Evolutionary conservation across 37 sponge, comb jelly and placozoan genomes (phyloP).

Genomic region (Amphimedon queenslandica): DNA sequence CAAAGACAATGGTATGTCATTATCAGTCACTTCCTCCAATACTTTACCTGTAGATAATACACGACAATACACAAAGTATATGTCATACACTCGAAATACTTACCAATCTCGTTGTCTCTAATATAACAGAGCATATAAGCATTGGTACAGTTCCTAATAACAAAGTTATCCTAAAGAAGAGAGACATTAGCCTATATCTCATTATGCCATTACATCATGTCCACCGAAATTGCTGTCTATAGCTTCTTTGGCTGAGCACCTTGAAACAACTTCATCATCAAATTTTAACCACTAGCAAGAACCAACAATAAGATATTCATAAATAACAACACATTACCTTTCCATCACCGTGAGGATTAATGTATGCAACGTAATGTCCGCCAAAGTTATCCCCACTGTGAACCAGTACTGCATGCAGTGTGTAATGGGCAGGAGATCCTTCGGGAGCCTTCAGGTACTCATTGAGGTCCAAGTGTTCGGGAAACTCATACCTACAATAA

Average conservation of each 20-base stretch:
- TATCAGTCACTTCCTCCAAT: slow-evolving; percentile 66
- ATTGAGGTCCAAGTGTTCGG: slow-evolving; percentile 78
- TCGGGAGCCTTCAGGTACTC: slow-evolving; percentile 80
- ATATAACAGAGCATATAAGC: slow-evolving; percentile 99
- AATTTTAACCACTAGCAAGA: slow-evolving; percentile 92
- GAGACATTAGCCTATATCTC: slow-evolving; percentile 4
- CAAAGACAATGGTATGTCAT: slow-evolving; percentile 76
- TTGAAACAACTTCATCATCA: slow-evolving; percentile 98
- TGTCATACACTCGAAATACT: slow-evolving; percentile 1
- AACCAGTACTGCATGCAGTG: slow-evolving; percentile 91
- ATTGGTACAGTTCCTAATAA: slow-evolving; percentile 87
- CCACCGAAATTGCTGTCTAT: slow-evolving; percentile 97
- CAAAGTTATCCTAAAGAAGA: slow-evolving; percentile 33
- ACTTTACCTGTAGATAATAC: slow-evolving; percentile 42
- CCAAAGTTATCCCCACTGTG: slow-evolving; percentile 99
- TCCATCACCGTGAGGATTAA: slow-evolving; percentile 87
- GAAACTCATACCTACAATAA: slow-evolving; percentile 81
- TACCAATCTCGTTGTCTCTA: slow-evolving; percentile 69
- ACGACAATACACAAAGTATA: slow-evolving; percentile 6
- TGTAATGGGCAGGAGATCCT: slow-evolving; percentile 62
- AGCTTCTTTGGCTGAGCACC: slow-evolving; percentile 90
- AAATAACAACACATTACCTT: slow-evolving; percentile 45
- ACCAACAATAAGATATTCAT: slow-evolving; percentile 1
- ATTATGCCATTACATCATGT: slow-evolving; percentile 50
- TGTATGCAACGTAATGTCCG: slow-evolving; percentile 94